A percentile compares a stretch with the other conserved stretches of the same genome.
Evolutionary conservation across 2,797 vertebrate species (phyloP).

Genomic region (Gymnoscopelus braueri): DNA sequence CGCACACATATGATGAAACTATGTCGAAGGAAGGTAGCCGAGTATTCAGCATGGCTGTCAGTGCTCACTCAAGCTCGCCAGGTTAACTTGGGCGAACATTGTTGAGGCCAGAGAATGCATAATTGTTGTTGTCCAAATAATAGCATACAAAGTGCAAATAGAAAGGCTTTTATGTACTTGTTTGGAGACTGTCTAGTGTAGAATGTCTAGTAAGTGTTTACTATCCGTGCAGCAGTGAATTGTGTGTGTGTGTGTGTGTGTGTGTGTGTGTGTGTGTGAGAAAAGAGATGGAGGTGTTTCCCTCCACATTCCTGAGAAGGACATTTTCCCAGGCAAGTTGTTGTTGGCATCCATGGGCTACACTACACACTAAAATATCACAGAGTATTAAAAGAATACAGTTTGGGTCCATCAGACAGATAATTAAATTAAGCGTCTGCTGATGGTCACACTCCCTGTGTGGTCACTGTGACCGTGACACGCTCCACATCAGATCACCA

Average conservation of each 20-base stretch:
- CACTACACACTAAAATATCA: too few species aligned
- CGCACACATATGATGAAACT: not conserved
- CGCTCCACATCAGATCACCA: not conserved
- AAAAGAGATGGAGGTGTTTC: slow-evolving; percentile 12
- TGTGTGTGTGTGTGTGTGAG: too few species aligned
- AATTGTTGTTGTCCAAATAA: not conserved
- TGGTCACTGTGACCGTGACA: too few species aligned
- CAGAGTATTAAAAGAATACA: too few species aligned
- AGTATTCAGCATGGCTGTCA: not conserved
- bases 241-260: not conserved
- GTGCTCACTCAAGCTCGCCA: not conserved
- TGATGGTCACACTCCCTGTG: too few species aligned
- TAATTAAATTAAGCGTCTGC: too few species aligned
- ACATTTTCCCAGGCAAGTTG: slow-evolving; percentile 25
- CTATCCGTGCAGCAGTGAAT: not conserved
- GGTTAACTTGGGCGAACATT: not conserved
- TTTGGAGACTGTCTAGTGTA: not conserved
- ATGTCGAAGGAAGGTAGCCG: not conserved
- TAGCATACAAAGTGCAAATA: slow-evolving; percentile 2
- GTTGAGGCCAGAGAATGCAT: not conserved
- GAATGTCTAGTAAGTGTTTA: not conserved
- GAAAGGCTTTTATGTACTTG: not conserved
- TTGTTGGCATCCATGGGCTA: slow-evolving; percentile 7
- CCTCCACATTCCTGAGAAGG: slow-evolving; percentile 18
- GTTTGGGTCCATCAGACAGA: too few species aligned